Evolutionary conservation across 2,113 vertebrate genomes (phyloP), one percentile per base, ranked within the genome.

Genomic region (Stictonetta naevosa): DNA sequence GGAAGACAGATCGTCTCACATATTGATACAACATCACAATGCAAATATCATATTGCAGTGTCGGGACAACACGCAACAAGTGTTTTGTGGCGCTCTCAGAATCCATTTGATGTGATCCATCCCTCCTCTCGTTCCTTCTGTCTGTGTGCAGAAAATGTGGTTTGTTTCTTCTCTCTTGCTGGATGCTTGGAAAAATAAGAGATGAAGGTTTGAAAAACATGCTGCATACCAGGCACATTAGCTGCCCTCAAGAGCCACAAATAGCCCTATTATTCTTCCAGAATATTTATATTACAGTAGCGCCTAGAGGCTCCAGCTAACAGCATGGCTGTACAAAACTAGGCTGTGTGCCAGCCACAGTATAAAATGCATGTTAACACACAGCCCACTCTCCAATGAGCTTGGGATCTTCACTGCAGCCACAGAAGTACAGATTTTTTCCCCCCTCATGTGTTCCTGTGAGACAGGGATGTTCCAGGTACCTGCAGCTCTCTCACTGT

Each of bases 21-120:
- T 83, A 88, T 62, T 95, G 85, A 78, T 86, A 83, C 53, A 95
- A 79, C 60, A 96, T 74, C 92, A 60, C 92, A 83, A 92, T 66
- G 88, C 93, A 95, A 96, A 91, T 95, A 95, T 94, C 93, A 92
- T 83, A 90, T 95, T 94, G 93, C 79, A 86, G 68, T 75, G 81
- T 94, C 86, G 64, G 94, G 90, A 94, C 74, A 97, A 93, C 72
- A 83, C 0, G 69, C 93, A 95, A 96, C 82, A 94, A 94, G 91
- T 91, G 88, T 82, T 95, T 74, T 72, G 74, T 88, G 95, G 82
- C 42, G 60, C 85, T 92, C 78, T 72, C 69, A 94, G 83, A 95
- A 85, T 68, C 58, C 66, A 11, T 77, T 96, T 92, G 59, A 95
- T 79, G 34, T 33, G 42, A 92, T 93, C 88, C n/a, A 67, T 92